Evolutionary conservation across 2,888 invertebrate species (phyloP).

Genomic region (Tubulanus polymorphus): DNA sequence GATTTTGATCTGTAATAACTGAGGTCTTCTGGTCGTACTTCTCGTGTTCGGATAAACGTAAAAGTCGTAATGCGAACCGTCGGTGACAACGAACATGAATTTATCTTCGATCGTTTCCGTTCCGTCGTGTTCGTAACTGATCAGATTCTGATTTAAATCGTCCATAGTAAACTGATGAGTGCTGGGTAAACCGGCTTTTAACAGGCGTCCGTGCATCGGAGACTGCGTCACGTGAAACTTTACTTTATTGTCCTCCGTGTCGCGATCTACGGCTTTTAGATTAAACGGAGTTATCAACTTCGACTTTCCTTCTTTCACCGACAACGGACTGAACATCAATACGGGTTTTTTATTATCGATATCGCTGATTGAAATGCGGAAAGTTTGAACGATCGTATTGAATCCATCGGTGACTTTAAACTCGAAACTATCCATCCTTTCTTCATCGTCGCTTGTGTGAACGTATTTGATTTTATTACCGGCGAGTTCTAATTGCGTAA

Average conservation of each 20-base stretch:
- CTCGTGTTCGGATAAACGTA: slow-evolving; percentile 44
- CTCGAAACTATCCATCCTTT: slow-evolving; percentile 51
- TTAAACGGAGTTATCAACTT: slow-evolving; percentile 51
- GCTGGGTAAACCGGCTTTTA: slow-evolving; percentile 9
- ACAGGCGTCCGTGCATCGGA: slow-evolving; percentile 39
- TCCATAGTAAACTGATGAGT: slow-evolving; percentile 43
- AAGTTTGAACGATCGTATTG: slow-evolving; percentile 45
- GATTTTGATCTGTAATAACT: slow-evolving; percentile 44
- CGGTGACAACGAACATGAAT: slow-evolving; percentile 47
- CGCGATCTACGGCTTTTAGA: slow-evolving; percentile 46
- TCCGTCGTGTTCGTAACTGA: slow-evolving; percentile 53
- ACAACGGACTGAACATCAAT: slow-evolving; percentile 39
- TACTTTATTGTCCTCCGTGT: slow-evolving; percentile 39
- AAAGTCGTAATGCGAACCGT: slow-evolving; percentile 49
- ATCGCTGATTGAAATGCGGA: slow-evolving; percentile 48
- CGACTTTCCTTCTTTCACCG: slow-evolving; percentile 44
- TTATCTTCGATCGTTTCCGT: slow-evolving; percentile 45
- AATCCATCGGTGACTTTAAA: slow-evolving; percentile 52
- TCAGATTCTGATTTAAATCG: slow-evolving; percentile 43
- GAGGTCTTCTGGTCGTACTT: slow-evolving; percentile 36
- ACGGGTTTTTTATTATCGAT: slow-evolving; percentile 52
- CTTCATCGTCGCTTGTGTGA: slow-evolving; percentile 45
- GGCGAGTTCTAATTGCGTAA: slow-evolving; percentile 49
- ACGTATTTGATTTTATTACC: slow-evolving; percentile 51
- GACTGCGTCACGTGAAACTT: slow-evolving; percentile 42